Evolutionary conservation across 2,113 vertebrate genomes (phyloP).

Genomic region (Monopterus albus): DNA sequence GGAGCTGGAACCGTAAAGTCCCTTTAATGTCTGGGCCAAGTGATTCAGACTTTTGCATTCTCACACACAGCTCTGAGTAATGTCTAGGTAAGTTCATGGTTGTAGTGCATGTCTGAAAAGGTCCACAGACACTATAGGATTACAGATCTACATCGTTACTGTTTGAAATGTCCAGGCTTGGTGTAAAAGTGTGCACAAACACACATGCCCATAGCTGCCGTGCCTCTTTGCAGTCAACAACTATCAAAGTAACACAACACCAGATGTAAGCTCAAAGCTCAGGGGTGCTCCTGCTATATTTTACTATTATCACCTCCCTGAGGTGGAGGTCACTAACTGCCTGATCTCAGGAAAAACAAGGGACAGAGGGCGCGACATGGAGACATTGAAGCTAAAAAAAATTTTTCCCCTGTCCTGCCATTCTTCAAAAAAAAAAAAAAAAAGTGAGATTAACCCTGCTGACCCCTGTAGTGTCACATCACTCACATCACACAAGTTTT

Average conservation of each 20-base stretch:
- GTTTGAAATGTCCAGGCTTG: slow-evolving; percentile 1
- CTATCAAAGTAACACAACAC: slow-evolving; percentile 39
- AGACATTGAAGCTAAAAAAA: too few species aligned
- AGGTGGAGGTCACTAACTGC: slow-evolving; percentile 39
- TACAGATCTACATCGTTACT: not conserved
- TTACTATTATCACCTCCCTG: slow-evolving; percentile 51
- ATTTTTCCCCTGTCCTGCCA: not conserved
- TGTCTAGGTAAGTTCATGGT: too few species aligned
- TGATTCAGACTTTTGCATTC: too few species aligned
- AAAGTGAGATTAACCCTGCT: not conserved
- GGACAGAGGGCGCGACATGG: slow-evolving; percentile 12
- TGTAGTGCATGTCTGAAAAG: too few species aligned
- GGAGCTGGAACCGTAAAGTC: too few species aligned
- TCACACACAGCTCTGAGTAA: too few species aligned
- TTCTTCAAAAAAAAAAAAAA: not conserved
- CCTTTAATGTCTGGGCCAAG: too few species aligned
- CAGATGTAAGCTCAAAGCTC: slow-evolving; percentile 50
- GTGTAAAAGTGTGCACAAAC: slow-evolving; percentile 3
- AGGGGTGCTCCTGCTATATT: slow-evolving; percentile 44
- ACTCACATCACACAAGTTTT: too few species aligned
- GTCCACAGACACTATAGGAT: not conserved
- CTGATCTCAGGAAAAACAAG: slow-evolving; percentile 37
- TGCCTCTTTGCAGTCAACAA: slow-evolving; percentile 26
- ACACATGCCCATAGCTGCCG: slow-evolving; percentile 2
- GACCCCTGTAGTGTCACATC: not conserved